A percentile compares a stretch with the other conserved stretches of the same genome.
phyloP scores from a whole-genome alignment of 1,140 invertebrate genomes.

The honey bee (Apis mellifera) region Amel_HAv3.1 CM009936.2:13138001-13138500 shows the following conservation, averaged over 20 bases:
- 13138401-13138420: background rate
- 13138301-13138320: background rate
- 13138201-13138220: background rate
- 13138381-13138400: too few species aligned
- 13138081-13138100: slow-evolving; percentile 87
- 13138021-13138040: slow-evolving; percentile 64
- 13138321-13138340: background rate
- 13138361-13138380: background rate
- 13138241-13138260: too few species aligned
- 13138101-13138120: slow-evolving; percentile 85
- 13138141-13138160: slow-evolving; percentile 59
- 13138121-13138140: slow-evolving; percentile 62
- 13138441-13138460: background rate
- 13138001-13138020: background rate
- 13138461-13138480: slow-evolving; percentile 31
- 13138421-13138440: background rate
- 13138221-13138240: background rate
- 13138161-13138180: slow-evolving; percentile 59
- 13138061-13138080: slow-evolving; percentile 86
- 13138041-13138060: slow-evolving; percentile 84
- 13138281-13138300: too few species aligned
- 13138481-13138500: slow-evolving; percentile 68
- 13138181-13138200: slow-evolving; percentile 55
- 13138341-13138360: background rate
- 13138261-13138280: too few species aligned